Base-by-base conservation (phyloP, 1,140 invertebrate genomes). In the Cydia splendana region DNA sequence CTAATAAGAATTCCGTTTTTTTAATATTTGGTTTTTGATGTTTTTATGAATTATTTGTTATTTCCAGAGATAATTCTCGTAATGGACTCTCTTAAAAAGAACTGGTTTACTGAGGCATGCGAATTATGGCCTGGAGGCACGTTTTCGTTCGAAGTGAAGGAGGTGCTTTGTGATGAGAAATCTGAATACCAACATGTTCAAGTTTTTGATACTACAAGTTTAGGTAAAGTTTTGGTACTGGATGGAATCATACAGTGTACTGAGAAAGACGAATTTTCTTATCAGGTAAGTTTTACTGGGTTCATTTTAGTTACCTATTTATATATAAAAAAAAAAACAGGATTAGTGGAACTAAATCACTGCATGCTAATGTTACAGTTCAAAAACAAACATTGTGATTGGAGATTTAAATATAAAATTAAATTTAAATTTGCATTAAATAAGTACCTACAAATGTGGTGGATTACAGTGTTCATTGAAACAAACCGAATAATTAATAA, bases 161-260 rank as follows among this genome's bases (percentile, higher is more conserved):
- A 97, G 84, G 93, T 99, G 3, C 91, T 99, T 1, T 96, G 98
- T 87, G 87, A 95, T 3, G 97, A 97, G 89, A 96, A 96, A 85
- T 99, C 98, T 0, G 93, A 96, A 75, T 99, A 95, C 91, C 99
- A 99, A 94, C 96, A 99, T 86, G 96, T 99, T 69, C 87, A 97
- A 69, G 96, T 99, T 7, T 94, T 99, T 74, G 95, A 99, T 92
- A 99, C 98, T 96, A 98, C 96, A 89, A 95, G 96, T 30, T 97
- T 98, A 92, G 99, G 99, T 0, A 96, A 94, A 89, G 97, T 97
- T 51, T 90, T 99, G 10, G 96, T 99, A 10, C 93, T 99, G 15
- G 99, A 99, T 94, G 98, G 98, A 57, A 97, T 99, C 6, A 99
- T 99, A 84, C 99, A 99, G 90, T 99, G 98, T 82, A 98, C 98